Evolutionary conservation across 2,113 vertebrate genomes (phyloP).

Genomic region (Microcebus tavaratra): DNA sequence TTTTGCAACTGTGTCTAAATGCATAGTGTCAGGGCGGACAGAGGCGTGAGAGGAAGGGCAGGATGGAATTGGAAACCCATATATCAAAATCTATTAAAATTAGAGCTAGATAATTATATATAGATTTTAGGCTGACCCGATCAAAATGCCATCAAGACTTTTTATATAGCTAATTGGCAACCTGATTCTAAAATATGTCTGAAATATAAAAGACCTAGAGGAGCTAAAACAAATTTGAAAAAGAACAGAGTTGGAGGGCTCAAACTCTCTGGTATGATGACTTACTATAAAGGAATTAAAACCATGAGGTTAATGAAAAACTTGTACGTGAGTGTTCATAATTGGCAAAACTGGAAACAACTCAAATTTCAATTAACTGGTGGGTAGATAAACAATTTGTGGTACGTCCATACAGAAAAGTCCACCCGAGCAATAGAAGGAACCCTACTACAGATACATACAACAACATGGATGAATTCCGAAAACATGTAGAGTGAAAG

Average conservation of each 20-base stretch:
- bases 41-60: neutral
- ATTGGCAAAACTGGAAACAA: neutral
- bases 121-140: neutral
- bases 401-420: too few species aligned
- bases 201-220: neutral
- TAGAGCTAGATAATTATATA: neutral
- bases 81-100: neutral
- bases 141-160: neutral
- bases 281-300: neutral
- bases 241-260: neutral
- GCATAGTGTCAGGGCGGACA: neutral
- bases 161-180: neutral
- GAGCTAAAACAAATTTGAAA: neutral
- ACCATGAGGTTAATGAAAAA: neutral
- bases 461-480: neutral
- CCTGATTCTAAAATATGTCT: neutral
- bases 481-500: neutral
- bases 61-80: neutral
- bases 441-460: neutral
- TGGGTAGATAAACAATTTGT: neutral
- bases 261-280: neutral
- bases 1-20: neutral
- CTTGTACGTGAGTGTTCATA: neutral
- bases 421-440: neutral
- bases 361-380: neutral